Percentiles rank a stretch among this genome's conserved stretches.
Evolutionary conservation across 2,113 vertebrate species (phyloP).

Genomic region (Nansenia antarctica): DNA sequence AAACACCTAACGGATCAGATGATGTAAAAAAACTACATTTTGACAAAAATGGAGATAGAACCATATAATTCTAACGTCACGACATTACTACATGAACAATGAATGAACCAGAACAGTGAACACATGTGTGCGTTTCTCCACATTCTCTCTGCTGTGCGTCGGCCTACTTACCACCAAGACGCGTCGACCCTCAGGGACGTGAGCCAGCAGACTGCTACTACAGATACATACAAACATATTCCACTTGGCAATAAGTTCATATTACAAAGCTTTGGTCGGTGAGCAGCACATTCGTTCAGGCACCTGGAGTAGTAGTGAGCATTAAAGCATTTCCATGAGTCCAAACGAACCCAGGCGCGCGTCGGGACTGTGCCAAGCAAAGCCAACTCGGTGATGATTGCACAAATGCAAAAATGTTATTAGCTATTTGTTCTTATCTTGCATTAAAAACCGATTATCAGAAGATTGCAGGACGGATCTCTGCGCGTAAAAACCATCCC

Average conservation of each 20-base stretch:
- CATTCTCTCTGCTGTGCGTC: neutral
- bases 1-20: no score
- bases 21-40: no score
- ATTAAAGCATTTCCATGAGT: slow-evolving; percentile 55
- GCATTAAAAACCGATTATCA: neutral
- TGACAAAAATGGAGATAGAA: no score
- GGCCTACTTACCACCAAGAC: slow-evolving; percentile 93
- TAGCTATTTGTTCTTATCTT: neutral
- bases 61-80: no score
- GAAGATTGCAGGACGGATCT: neutral
- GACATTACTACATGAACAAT: no score
- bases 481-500: slow-evolving; percentile 31
- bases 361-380: no score
- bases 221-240: slow-evolving; percentile 84
- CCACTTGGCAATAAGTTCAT: slow-evolving; percentile 88
- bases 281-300: slow-evolving; percentile 59
- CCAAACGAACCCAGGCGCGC: neutral
- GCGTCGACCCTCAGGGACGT: slow-evolving; percentile 83
- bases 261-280: slow-evolving; percentile 68
- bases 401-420: neutral
- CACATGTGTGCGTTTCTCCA: neutral
- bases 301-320: slow-evolving; percentile 52
- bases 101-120: no score
- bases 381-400: neutral
- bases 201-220: slow-evolving; percentile 82